Conservation (phyloP, 2,113 vertebrate genomes). For the Canis aureus region DNA sequence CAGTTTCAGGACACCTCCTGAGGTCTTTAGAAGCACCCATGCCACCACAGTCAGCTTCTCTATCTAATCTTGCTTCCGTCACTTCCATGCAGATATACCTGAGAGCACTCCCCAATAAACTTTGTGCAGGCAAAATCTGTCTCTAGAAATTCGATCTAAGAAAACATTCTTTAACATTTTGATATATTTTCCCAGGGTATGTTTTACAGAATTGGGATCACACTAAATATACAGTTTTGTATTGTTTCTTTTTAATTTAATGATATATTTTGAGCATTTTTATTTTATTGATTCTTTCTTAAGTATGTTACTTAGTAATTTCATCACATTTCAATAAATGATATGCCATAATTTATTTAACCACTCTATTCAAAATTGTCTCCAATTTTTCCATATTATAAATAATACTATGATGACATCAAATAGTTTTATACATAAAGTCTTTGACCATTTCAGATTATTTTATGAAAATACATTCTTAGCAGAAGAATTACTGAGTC, state of each 20-base stretch:
- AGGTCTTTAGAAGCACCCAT: background rate
- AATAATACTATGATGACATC: background rate
- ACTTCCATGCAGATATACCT: background rate
- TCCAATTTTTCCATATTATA: background rate
- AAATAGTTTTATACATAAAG: constrained; percentile 22
- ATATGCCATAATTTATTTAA: constrained; percentile 12
- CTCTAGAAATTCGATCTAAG: background rate
- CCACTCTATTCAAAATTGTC: background rate
- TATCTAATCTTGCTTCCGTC: background rate
- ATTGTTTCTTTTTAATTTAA: background rate
- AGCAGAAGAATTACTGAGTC: background rate
- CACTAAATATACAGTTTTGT: background rate
- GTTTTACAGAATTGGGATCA: background rate
- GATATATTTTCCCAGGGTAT: background rate
- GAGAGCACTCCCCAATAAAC: background rate
- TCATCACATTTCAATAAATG: background rate
- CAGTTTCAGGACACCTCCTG: background rate
- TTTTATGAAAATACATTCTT: background rate
- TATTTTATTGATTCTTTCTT: background rate
- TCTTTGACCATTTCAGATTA: background rate
- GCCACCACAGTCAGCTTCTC: background rate
- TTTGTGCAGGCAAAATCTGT: background rate
- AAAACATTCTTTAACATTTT: background rate
- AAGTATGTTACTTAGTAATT: constrained; percentile 19
- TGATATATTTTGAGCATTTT: constrained; percentile 3